Percentiles rank a stretch among this genome's conserved stretches.
Conservation (phyloP, 2,888 invertebrate genomes). For the Furcula furcula region DNA sequence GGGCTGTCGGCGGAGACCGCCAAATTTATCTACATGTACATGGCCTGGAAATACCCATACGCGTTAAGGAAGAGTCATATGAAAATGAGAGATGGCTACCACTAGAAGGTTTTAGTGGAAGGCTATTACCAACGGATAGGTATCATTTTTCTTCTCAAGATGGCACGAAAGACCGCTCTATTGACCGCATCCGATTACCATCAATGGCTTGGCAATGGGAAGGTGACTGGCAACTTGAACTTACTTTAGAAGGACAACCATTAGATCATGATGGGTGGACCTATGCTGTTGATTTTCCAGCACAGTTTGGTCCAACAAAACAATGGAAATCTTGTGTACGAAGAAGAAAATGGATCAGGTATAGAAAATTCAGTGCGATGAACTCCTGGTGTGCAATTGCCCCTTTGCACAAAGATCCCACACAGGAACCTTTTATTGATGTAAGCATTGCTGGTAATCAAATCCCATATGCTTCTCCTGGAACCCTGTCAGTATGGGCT, state of each 20-base stretch:
- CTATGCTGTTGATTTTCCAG: constrained; percentile 95
- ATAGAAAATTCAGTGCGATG: constrained; percentile 92
- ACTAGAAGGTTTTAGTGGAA: constrained; percentile 91
- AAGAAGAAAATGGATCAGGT: constrained; percentile 94
- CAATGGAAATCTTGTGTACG: constrained; percentile 96
- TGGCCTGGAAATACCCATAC: constrained; percentile 93
- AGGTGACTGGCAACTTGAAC: constrained; percentile 94
- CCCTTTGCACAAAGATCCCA: constrained; percentile 93
- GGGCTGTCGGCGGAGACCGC: constrained; percentile 96
- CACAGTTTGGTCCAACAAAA: constrained; percentile 89
- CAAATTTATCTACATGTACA: constrained; percentile 96
- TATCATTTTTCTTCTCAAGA: constrained; percentile 92
- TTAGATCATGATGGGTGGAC: constrained; percentile 96
- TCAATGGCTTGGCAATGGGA: constrained; percentile 99
- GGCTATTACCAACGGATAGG: constrained; percentile 93
- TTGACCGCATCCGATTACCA: constrained; percentile 91
- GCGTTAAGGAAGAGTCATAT: constrained; percentile 94
- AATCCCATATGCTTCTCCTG: constrained; percentile 88
- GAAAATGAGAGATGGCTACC: constrained; percentile 98
- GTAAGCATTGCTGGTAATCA: constrained; percentile 92
- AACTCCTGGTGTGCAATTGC: constrained; percentile 97
- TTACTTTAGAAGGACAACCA: constrained; percentile 92
- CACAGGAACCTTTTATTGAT: constrained; percentile 96
- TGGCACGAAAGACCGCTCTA: constrained; percentile 89
- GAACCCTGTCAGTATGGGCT: constrained; percentile 93